Evolutionary conservation across 2,113 vertebrate genomes (phyloP).

Genomic region (Clarias gariepinus): DNA sequence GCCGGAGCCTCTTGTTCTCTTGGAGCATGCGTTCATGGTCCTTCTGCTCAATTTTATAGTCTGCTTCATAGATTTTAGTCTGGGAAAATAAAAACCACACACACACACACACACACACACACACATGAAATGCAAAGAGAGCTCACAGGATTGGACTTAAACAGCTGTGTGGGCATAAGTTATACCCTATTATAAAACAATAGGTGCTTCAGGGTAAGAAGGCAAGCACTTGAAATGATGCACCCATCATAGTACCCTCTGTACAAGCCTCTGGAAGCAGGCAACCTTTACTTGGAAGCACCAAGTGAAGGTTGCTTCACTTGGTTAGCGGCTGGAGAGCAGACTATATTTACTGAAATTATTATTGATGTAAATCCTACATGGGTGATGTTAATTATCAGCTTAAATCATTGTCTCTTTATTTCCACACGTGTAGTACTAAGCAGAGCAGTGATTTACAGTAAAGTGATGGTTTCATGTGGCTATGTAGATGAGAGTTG

Average conservation of each 20-base stretch:
- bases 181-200: no score
- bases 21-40: slow-evolving; percentile 74
- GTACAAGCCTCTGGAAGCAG: no score
- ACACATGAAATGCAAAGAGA: neutral
- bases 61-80: slow-evolving; percentile 78
- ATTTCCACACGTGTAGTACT: neutral
- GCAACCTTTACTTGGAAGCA: no score
- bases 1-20: slow-evolving; percentile 74
- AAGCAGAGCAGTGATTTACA: no score
- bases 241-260: no score
- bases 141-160: no score
- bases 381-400: neutral
- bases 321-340: neutral
- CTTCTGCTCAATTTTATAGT: slow-evolving; percentile 75
- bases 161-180: no score
- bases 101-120: slow-evolving; percentile 37
- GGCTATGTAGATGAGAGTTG: neutral
- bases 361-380: neutral
- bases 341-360: neutral
- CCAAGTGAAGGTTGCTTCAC: no score
- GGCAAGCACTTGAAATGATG: no score
- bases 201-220: no score
- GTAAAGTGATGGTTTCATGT: neutral
- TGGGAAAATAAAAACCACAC: slow-evolving; percentile 31
- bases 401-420: neutral